These are phyloP conservation scores for Otocyon megalotis DNA, from an alignment of 2,113 vertebrate genomes.

Conservation along the genomic window DNA sequence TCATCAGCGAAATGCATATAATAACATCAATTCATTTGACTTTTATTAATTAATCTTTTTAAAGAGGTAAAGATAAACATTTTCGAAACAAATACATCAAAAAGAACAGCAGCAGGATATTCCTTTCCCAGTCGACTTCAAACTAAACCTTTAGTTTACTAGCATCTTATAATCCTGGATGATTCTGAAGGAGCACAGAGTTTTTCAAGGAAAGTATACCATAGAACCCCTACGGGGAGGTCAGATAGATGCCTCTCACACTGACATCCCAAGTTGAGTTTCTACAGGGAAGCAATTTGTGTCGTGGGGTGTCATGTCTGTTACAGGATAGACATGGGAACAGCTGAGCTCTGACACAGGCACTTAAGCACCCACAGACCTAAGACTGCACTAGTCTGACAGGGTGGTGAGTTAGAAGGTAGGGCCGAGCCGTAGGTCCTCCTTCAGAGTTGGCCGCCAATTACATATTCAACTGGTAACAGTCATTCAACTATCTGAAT, in stretches of 20 bases:
- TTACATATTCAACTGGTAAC: not conserved
- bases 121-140: not conserved
- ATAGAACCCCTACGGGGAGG: not conserved
- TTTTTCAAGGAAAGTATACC: not conserved
- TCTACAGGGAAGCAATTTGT: not conserved
- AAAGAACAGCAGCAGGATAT: not conserved
- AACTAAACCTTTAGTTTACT: not conserved
- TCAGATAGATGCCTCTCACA: not conserved
- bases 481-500: not conserved
- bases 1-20: not conserved
- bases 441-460: not conserved
- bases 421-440: not conserved
- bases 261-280: not conserved
- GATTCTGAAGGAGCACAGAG: not conserved
- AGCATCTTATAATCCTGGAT: not conserved
- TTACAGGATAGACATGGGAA: conserved; percentile 7
- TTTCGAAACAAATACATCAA: not conserved
- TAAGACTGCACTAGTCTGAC: not conserved
- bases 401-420: not conserved
- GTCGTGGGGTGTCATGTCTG: not conserved
- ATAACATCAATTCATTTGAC: not conserved
- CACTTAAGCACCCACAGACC: not conserved
- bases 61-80: not conserved
- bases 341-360: not conserved
- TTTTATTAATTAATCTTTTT: conserved; percentile 14